Base-by-base conservation (phyloP, 2,888 invertebrate genomes). In the Rhogogaster chlorosoma region DNA sequence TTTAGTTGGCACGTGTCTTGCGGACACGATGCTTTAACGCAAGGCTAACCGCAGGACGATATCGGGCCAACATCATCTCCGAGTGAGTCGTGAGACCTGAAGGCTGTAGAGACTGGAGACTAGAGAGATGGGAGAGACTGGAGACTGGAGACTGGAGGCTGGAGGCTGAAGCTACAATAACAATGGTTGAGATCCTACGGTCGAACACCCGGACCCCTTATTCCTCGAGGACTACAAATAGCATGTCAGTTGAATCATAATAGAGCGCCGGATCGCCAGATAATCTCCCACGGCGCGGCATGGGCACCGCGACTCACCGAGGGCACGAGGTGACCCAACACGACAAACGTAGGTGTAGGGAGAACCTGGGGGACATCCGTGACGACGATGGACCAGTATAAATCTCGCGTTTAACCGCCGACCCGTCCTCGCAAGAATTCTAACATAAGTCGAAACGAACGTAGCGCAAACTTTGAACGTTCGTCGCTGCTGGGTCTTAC, bases 221-320 rank as follows among this genome's bases (percentile, higher is more conserved):
- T 80, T 80, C 77, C 84, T 84, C 84, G 84, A 77, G 84, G 89
- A 89, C 91, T 90, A 91, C 90, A 91, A 92, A 91, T 91, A 89
- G 90, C 90, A 90, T 91, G 90, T 91, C 91, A 91, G 89, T 89
- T 89, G 89, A 90, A 90, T 91, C 90, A 92, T 91, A 91, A 92
- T 92, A 91, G 91, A 90, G 90, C 88, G 90, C 87, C 86, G 88
- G 89, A 90, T 91, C 90, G 90, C 89, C 88, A 89, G 89, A 91
- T 91, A 90, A 91, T 91, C 91, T 91, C 90, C 86, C 88, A 84
- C 77, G 77, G 84, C 80, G 80, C 57, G 77, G 53, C 38, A 38
- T 32, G 29, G 49, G 75, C 57, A 49, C 22, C 61, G 57, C 80
- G 80, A 80, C 61, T 80, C n/a, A 61, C 80, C 36, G 80, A 80